These are phyloP conservation scores for Drosophila melanogaster DNA, from an alignment of 1,140 invertebrate species.

Conservation along the genomic window Release_6_plus_ISO1_MT NT_033777.3:5329501-5330000, in stretches of 20 bases:
- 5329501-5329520: neutral
- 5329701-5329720: neutral
- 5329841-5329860: conserved; percentile 34
- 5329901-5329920: conserved; percentile 15
- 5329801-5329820: neutral
- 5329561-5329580: conserved; percentile 24
- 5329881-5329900: conserved; percentile 49
- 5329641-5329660: conserved; percentile 45
- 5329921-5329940: conserved; percentile 21
- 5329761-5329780: no score
- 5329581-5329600: conserved; percentile 32
- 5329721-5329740: neutral
- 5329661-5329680: conserved; percentile 13
- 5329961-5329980: conserved; percentile 26
- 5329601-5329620: conserved; percentile 42
- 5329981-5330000: conserved; percentile 41
- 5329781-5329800: no score
- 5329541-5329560: conserved; percentile 19
- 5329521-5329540: conserved; percentile 6
- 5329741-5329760: neutral
- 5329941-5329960: conserved; percentile 32
- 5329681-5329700: conserved; percentile 43
- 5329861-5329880: conserved; percentile 46
- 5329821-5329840: neutral
- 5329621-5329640: conserved; percentile 46